Evolutionary conservation across 1,140 invertebrate genomes (phyloP).

Genomic region (Drosophila malerkotliana): DNA sequence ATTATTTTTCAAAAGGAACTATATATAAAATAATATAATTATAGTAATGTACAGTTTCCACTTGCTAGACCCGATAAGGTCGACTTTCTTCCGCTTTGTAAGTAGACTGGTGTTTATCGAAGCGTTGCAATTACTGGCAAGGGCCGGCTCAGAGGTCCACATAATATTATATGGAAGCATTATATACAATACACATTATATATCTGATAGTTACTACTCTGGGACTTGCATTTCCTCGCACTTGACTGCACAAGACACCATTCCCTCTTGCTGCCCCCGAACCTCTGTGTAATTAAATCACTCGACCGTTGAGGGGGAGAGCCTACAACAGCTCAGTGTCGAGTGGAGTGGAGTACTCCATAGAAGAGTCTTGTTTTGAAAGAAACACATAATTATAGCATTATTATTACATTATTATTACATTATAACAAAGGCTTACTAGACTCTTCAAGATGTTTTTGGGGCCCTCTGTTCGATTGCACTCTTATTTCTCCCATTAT

Average conservation of each 20-base stretch:
- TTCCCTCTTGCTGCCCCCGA: constrained; percentile 12
- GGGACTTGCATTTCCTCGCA: constrained; percentile 70
- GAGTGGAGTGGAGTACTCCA: constrained; percentile 22
- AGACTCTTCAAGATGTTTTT: constrained; percentile 49
- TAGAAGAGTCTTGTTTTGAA: constrained; percentile 38
- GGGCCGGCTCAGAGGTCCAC: constrained; percentile 36
- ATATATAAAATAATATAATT: too few relatives aligned
- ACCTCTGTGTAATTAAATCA: constrained; percentile 76
- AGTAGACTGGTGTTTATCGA: constrained; percentile 58
- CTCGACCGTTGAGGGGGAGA: constrained; percentile 64
- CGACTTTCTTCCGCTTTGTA: constrained; percentile 66
- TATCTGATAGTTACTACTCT: constrained; percentile 35
- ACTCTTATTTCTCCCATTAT: constrained; percentile 4
- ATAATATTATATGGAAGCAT: constrained; percentile 15
- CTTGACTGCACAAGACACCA: constrained; percentile 66
- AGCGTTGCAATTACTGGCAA: constrained; percentile 76
- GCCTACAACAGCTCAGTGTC: constrained; percentile 2
- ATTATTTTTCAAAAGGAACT: too few relatives aligned
- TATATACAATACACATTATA: constrained; percentile 17
- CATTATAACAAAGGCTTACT: constrained; percentile 35
- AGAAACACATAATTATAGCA: constrained; percentile 73
- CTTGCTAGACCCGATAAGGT: constrained; percentile 23
- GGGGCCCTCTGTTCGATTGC: constrained; percentile 5
- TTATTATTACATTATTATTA: constrained; percentile 68
- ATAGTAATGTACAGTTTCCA: too few relatives aligned